These are phyloP conservation scores for Metopolophium dirhodum DNA, from an alignment of 1,140 invertebrate genomes.

Conservation along the genomic window DNA sequence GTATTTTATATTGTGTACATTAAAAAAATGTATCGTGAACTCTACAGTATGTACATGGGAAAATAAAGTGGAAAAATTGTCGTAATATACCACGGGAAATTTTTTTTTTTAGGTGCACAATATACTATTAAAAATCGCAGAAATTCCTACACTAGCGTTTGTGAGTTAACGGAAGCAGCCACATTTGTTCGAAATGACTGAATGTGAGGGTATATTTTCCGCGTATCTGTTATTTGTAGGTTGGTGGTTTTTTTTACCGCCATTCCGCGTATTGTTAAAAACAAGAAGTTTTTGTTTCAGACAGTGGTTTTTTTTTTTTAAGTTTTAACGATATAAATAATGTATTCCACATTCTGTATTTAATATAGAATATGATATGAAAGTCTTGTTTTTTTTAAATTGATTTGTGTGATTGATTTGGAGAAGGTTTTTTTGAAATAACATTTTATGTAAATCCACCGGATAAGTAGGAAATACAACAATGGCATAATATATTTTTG, in stretches of 20 bases:
- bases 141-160: neutral
- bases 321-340: neutral
- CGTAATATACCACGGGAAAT: neutral
- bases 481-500: too few species aligned
- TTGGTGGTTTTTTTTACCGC: neutral
- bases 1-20: neutral
- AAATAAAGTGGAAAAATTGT: neutral
- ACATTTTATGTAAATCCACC: too few species aligned
- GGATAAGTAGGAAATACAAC: too few species aligned
- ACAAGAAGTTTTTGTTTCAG: neutral
- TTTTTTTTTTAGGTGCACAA: neutral
- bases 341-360: neutral
- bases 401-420: neutral
- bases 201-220: neutral
- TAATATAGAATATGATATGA: neutral
- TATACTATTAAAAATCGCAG: neutral
- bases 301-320: neutral
- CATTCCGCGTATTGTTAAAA: neutral
- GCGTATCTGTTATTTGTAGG: neutral
- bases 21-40: slow-evolving; percentile 14
- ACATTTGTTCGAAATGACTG: neutral
- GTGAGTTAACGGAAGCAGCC: neutral
- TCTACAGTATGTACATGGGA: too few species aligned
- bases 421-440: too few species aligned
- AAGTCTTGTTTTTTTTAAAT: neutral